Percentiles rank a stretch among this genome's conserved stretches.
phyloP scores from a whole-genome alignment of 2,888 invertebrate genomes.

The Caenorhabditis drosophilae region DNA sequence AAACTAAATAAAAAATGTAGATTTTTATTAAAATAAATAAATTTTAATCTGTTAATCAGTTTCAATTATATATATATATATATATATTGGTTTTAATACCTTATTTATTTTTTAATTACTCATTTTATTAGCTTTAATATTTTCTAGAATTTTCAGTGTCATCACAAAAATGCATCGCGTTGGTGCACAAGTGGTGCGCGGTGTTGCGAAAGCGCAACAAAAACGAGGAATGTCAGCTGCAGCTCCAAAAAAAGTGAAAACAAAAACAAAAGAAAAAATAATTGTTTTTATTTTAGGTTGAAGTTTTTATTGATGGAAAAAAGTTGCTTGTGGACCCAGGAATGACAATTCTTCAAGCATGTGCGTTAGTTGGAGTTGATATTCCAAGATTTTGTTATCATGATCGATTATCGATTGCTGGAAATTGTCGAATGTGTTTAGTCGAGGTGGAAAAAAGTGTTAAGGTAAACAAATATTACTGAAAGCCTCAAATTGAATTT shows the following conservation, averaged over 20 bases:
- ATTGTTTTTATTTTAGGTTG: slow-evolving; percentile 48
- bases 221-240: slow-evolving; percentile 44
- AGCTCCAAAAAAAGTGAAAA: slow-evolving; percentile 62
- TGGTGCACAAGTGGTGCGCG: slow-evolving; percentile 38
- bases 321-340: slow-evolving; percentile 91
- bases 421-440: slow-evolving; percentile 98
- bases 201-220: slow-evolving; percentile 27
- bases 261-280: too few relatives aligned
- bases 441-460: slow-evolving; percentile 98
- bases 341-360: slow-evolving; percentile 87
- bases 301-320: slow-evolving; percentile 93
- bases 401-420: slow-evolving; percentile 95
- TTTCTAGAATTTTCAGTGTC: too few relatives aligned
- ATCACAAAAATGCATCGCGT: slow-evolving; percentile 57
- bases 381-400: slow-evolving; percentile 99
- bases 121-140: neutral
- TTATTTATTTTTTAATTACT: neutral
- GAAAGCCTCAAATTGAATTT: neutral
- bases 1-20: too few relatives aligned
- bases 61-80: too few relatives aligned
- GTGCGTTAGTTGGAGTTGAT: slow-evolving; percentile 93
- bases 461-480: too few relatives aligned
- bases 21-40: too few relatives aligned
- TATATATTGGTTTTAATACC: neutral
- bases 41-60: too few relatives aligned